phyloP scores from a whole-genome alignment of 2,888 invertebrate species.

The Leptogaster cylindrica region DNA sequence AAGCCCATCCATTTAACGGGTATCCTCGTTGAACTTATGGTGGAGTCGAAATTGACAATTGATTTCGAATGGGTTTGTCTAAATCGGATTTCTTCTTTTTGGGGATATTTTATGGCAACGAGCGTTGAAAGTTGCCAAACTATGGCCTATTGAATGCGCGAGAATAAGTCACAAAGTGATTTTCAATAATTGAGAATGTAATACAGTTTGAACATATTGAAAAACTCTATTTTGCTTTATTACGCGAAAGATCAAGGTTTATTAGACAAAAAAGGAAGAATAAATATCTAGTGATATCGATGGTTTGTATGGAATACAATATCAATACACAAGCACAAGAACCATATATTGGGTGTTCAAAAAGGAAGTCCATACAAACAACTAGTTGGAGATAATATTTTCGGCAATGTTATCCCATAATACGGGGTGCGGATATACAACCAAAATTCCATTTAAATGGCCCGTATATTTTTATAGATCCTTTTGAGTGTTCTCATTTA shows the following conservation, averaged over 20 bases:
- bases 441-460: too few relatives aligned
- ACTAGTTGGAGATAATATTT: too few relatives aligned
- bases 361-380: too few relatives aligned
- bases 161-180: slow-evolving; percentile 30
- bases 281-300: too few relatives aligned
- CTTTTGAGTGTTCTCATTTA: too few relatives aligned
- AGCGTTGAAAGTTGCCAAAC: slow-evolving; percentile 32
- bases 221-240: neutral
- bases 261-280: too few relatives aligned
- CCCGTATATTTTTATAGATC: too few relatives aligned
- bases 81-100: slow-evolving; percentile 28
- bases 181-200: slow-evolving; percentile 28
- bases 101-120: slow-evolving; percentile 23
- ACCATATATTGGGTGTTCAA: too few relatives aligned
- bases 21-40: slow-evolving; percentile 35
- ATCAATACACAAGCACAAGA: too few relatives aligned
- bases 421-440: too few relatives aligned
- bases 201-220: neutral
- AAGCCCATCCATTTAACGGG: slow-evolving; percentile 38
- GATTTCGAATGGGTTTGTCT: slow-evolving; percentile 39
- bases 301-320: too few relatives aligned
- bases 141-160: slow-evolving; percentile 2
- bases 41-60: slow-evolving; percentile 38
- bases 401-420: too few relatives aligned
- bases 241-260: slow-evolving; percentile 6